Evolutionary conservation across 2,113 vertebrate genomes (phyloP).

Genomic region (Meles meles): DNA sequence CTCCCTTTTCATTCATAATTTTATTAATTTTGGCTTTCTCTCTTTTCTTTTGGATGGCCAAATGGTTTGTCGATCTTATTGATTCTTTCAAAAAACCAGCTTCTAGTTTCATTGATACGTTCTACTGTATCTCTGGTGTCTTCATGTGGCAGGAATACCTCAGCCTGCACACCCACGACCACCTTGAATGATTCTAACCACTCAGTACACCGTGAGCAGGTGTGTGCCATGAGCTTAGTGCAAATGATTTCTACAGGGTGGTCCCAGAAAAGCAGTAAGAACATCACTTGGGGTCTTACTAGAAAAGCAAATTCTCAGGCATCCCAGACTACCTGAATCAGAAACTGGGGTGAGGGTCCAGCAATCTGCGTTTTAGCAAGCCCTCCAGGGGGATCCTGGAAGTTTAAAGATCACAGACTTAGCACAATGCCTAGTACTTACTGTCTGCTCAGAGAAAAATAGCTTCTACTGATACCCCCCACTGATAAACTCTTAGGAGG

Average conservation of each 20-base stretch:
- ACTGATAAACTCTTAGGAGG: background rate
- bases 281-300: background rate
- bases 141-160: background rate
- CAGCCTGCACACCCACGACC: background rate
- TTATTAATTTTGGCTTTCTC: no score
- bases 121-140: no score
- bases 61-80: no score
- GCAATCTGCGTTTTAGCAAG: background rate
- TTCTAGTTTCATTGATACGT: no score
- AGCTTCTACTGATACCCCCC: background rate
- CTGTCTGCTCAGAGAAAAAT: background rate
- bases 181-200: background rate
- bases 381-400: background rate
- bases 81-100: no score
- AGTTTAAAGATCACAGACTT: background rate
- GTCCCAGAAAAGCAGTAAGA: background rate
- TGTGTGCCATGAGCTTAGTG: background rate
- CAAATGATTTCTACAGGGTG: background rate
- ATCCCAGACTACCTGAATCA: background rate
- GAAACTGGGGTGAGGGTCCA: background rate
- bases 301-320: background rate
- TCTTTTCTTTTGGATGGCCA: no score
- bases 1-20: no score
- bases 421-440: background rate
- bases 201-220: background rate